Percentiles rank a stretch among this genome's conserved stretches.
Evolutionary conservation across 2,113 vertebrate genomes (phyloP).

Genomic region (Notiomystis cincta): DNA sequence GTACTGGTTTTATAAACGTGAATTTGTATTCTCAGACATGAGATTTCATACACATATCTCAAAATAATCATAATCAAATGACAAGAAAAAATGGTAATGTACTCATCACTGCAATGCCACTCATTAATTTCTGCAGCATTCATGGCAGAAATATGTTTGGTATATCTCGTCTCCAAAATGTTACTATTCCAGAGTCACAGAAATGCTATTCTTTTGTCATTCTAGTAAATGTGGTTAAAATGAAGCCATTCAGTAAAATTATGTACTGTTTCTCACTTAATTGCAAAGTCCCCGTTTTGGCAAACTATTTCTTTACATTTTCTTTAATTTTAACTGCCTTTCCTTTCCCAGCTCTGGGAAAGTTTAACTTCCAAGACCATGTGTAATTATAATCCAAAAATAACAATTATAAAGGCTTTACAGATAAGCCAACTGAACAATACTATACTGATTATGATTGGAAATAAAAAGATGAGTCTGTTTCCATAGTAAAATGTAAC

Average conservation of each 20-base stretch:
- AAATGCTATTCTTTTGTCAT: background rate
- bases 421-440: background rate
- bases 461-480: background rate
- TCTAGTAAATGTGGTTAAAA: background rate
- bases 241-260: background rate
- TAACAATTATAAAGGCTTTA: background rate
- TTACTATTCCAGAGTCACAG: background rate
- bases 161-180: background rate
- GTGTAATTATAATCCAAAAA: background rate
- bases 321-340: background rate
- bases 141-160: background rate
- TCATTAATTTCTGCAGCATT: background rate
- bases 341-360: background rate
- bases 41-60: background rate
- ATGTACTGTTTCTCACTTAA: background rate
- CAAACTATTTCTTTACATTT: background rate
- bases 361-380: background rate
- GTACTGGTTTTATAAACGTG: background rate
- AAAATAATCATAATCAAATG: background rate
- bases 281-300: background rate
- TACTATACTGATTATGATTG: background rate
- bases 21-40: background rate
- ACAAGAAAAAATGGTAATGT: background rate
- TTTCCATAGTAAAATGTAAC: conserved; percentile 27
- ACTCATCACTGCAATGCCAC: background rate